Evolutionary conservation across 2,797 vertebrate genomes (phyloP), one percentile per base, ranked within the genome.

Genomic region (Epinephelus malabaricus): DNA sequence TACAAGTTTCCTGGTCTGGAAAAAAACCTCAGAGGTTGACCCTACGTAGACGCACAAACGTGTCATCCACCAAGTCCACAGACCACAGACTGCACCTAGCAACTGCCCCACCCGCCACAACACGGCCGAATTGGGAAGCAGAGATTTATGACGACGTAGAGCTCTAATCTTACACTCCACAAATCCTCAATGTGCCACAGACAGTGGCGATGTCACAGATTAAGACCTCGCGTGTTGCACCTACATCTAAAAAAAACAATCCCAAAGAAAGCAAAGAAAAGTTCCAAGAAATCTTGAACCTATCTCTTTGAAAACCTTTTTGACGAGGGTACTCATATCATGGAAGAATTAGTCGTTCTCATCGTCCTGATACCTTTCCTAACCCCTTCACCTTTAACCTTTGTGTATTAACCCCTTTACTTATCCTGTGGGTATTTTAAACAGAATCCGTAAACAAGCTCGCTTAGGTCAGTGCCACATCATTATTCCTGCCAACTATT

Each of bases 141-240:
- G 96, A 97, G 97, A 96, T 97, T 97, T 97, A 96, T 96, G 95
- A 96, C 96, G 95, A 93, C 83, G 94, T 83, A 88, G 94, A 89
- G 93, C 95, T 95, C 96, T 98, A 98, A 98, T 97, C 97, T 97
- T 92, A 95, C 92, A 91, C 94, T 89, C 92, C 90, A 92, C 96
- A 97, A 98, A 97, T 97, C 96, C 96, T 89, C 73, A 76, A 94
- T 94, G 95, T 91, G 92, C 91, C 92, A 92, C 86, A 95, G 93
- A 92, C 94, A 94, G 93, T 86, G 89, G 79, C 50, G n/a, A 89
- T 80, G 88, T 86, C 68, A 78, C 88, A 82, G 87, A 93, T 91
- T 94, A 94, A 84, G 86, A 86, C 63, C 61, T 71, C 38, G 65
- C 4, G 21, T 69, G 73, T 78, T 46, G 40, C 76, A 84, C 56